Evolutionary conservation across 92 coral and sea anemone genomes (phyloP).

Genomic region (Epizoanthus stellaris): DNA sequence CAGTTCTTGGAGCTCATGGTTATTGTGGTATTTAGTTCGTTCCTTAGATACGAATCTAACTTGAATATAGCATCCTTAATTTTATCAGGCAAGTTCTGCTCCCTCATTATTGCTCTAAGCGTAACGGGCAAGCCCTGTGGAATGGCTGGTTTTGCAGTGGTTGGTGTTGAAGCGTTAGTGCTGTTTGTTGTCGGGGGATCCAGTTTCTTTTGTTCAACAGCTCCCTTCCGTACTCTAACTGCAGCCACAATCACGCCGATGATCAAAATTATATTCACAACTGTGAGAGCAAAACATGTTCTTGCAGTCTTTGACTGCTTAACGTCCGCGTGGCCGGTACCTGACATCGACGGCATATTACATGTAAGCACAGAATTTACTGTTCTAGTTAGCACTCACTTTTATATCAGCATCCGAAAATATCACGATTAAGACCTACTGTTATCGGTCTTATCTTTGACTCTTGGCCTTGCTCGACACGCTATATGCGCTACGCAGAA

Average conservation of each 20-base stretch:
- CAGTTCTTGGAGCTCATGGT: neutral
- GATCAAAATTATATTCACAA: constrained; percentile 49
- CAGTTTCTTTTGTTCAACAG: neutral
- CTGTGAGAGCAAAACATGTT: constrained; percentile 44
- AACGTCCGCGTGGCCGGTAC: too few species aligned
- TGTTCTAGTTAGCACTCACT: too few species aligned
- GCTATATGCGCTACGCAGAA: too few species aligned
- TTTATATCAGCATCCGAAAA: too few species aligned
- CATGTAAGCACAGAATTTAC: too few species aligned
- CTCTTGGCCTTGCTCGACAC: too few species aligned
- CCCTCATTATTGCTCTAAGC: neutral
- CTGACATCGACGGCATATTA: too few species aligned
- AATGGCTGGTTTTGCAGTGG: neutral
- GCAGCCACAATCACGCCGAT: constrained; percentile 60
- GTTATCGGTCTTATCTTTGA: too few species aligned
- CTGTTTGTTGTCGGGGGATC: neutral
- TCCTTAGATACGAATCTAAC: neutral
- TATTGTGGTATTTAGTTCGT: constrained; percentile 6
- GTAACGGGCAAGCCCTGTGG: neutral
- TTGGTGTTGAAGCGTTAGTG: neutral
- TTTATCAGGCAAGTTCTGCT: neutral
- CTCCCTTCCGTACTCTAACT: neutral
- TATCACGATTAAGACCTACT: too few species aligned
- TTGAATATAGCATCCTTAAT: neutral
- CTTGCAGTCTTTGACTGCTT: constrained; percentile 8